These are phyloP conservation scores for Eolophus roseicapilla DNA, from an alignment of 2,113 vertebrate genomes.

Conservation along the genomic window DNA sequence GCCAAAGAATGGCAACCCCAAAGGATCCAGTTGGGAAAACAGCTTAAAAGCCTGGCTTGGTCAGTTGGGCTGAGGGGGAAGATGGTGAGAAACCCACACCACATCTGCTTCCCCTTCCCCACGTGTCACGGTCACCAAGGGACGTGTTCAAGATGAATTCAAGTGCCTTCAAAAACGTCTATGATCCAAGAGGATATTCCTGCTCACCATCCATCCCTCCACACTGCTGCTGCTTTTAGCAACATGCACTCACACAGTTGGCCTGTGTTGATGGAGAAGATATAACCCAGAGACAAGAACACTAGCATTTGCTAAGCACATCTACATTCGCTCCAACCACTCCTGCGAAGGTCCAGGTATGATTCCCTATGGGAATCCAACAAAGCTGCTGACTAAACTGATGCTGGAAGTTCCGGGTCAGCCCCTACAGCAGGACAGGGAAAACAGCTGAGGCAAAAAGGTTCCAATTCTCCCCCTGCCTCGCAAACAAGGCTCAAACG, in stretches of 20 bases:
- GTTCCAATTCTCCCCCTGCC: background rate
- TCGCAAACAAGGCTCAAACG: background rate
- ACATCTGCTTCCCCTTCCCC: background rate
- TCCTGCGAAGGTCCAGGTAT: background rate
- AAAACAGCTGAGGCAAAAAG: slow-evolving; percentile 11
- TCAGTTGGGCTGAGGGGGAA: background rate
- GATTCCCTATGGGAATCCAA: background rate
- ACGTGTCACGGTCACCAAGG: background rate
- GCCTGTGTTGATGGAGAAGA: background rate
- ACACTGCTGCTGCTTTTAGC: background rate
- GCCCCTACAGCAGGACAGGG: background rate
- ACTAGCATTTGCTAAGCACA: background rate
- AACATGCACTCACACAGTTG: background rate
- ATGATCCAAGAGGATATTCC: slow-evolving; percentile 3
- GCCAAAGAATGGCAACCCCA: rapidly evolving
- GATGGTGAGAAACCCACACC: background rate
- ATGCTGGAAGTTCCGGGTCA: slow-evolving; percentile 6
- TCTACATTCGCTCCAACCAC: background rate
- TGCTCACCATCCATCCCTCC: slow-evolving; percentile 23
- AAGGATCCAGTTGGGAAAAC: background rate
- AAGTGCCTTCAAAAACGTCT: background rate
- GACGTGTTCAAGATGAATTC: background rate
- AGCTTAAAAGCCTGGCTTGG: background rate
- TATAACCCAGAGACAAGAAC: background rate
- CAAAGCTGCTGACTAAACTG: background rate